These are phyloP conservation scores for Actinia equina DNA, from an alignment of 64 coral and sea anemone genomes.

Conservation along the genomic window DNA sequence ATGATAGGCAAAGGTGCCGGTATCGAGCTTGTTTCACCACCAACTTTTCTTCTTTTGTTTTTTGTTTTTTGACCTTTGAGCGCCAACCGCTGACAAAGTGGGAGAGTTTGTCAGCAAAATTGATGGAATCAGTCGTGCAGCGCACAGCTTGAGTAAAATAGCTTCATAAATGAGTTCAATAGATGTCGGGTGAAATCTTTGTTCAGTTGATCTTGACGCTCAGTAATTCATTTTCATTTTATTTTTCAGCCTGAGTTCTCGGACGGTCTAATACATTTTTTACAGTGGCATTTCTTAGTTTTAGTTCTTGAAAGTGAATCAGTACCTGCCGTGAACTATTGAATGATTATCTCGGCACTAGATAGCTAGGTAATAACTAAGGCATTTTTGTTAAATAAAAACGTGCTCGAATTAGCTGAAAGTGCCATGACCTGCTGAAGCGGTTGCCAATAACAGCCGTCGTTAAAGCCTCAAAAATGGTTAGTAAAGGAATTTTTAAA, in stretches of 20 bases:
- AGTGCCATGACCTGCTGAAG: background rate
- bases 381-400: background rate
- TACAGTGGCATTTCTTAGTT: no score
- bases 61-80: background rate
- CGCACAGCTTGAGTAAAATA: background rate
- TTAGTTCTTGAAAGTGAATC: no score
- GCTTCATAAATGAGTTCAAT: background rate
- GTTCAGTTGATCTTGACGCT: background rate
- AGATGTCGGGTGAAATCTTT: background rate
- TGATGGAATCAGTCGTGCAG: background rate
- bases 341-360: no score
- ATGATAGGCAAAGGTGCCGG: background rate
- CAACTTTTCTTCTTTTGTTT: background rate
- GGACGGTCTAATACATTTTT: no score
- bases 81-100: constrained; percentile 7
- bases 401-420: background rate
- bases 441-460: background rate
- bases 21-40: background rate
- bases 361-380: no score
- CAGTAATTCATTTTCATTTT: background rate
- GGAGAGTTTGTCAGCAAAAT: constrained; percentile 2
- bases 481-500: background rate
- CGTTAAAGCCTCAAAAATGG: background rate
- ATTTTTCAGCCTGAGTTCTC: no score
- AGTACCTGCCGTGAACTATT: no score